Conservation (phyloP, 2,113 vertebrate species). For the Hyperopisus bebe region DNA sequence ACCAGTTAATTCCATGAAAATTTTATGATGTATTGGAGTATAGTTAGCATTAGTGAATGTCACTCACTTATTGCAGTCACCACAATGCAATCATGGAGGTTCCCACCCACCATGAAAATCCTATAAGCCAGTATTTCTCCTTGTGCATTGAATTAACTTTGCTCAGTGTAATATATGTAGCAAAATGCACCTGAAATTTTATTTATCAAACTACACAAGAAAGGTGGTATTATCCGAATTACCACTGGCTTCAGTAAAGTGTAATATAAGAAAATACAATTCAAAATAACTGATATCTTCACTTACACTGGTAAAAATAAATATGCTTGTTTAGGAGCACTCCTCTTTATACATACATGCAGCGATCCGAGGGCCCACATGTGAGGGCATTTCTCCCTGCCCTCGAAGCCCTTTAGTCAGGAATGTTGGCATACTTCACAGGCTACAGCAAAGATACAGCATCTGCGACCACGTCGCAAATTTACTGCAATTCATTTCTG, state of each 20-base stretch:
- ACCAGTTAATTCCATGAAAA: background rate
- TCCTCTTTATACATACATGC: background rate
- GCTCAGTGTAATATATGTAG: background rate
- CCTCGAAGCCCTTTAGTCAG: background rate
- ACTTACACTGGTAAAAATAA: background rate
- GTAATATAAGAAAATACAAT: background rate
- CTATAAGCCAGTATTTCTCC: background rate
- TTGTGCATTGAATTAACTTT: background rate
- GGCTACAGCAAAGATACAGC: background rate
- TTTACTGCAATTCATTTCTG: background rate
- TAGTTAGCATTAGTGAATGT: background rate
- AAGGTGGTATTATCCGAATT: background rate
- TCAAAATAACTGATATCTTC: background rate
- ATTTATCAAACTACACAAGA: background rate
- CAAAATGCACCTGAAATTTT: background rate
- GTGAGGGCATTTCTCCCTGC: background rate
- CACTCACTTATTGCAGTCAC: background rate
- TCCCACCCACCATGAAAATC: background rate
- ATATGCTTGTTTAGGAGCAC: background rate
- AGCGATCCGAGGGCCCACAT: background rate
- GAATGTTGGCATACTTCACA: background rate
- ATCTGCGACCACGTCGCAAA: background rate
- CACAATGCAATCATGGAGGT: background rate
- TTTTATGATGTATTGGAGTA: background rate
- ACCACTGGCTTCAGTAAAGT: background rate